phyloP scores from a whole-genome alignment of 2,113 vertebrate genomes.

The Fulmarus glacialis region DNA sequence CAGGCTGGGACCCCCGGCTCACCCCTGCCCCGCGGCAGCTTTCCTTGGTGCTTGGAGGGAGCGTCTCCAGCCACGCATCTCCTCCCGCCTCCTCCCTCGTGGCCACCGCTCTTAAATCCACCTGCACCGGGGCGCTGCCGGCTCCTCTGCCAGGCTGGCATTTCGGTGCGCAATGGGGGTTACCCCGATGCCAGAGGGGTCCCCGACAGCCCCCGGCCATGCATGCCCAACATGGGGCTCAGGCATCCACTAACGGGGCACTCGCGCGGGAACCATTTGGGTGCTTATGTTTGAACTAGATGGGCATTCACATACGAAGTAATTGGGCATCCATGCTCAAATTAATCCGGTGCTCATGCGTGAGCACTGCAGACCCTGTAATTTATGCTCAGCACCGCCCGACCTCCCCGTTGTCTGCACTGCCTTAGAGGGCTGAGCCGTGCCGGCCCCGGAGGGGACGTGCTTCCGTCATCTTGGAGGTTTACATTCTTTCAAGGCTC shows the following conservation, averaged over 20 bases:
- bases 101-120: neutral
- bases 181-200: neutral
- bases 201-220: neutral
- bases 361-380: neutral
- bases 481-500: neutral
- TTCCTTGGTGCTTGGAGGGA: neutral
- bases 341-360: rapidly evolving
- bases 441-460: rapidly evolving
- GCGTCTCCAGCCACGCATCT: rapidly evolving
- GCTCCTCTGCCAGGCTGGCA: neutral
- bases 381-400: neutral
- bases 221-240: neutral
- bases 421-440: neutral
- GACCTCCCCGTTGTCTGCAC: rapidly evolving
- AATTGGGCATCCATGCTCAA: neutral
- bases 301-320: neutral
- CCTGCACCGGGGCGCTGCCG: rapidly evolving
- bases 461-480: neutral
- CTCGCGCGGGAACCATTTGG: rapidly evolving
- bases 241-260: neutral
- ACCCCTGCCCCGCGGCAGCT: neutral
- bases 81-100: neutral
- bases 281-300: neutral
- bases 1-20: neutral
- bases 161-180: rapidly evolving